Base-by-base conservation (phyloP, 2,888 invertebrate species). In the Onthophagus sagittarius region DNA sequence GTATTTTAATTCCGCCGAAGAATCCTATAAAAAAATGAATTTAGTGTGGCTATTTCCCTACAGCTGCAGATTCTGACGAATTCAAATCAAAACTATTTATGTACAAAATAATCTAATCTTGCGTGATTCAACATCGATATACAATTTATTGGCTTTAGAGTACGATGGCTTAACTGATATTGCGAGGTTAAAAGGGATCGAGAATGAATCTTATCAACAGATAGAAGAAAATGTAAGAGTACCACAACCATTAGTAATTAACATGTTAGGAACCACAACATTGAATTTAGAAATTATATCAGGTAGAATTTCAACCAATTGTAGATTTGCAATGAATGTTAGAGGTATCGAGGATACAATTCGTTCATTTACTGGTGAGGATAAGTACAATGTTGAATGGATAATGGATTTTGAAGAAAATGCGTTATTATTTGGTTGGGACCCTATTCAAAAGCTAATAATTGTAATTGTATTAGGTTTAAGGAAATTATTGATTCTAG, bases 381-480 rank as follows among this genome's bases (percentile, higher is more conserved):
- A 70, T 13, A 71, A 53, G 1, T 75, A 72, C 53, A 71, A 76
- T 5, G 63, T 77, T 33, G 71, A 75, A 11, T 76, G 76, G 76
- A 73, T 77, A 11, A 53, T 65, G 15, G 77, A 76, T 32, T 77
- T 76, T 23, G 77, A 76, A 70, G 76, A 77, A 13, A 70, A 71
- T 33, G 62, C 75, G 5, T 5, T 14, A 11, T 9, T 76, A 1
- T 70, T 75, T 62, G 70, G 64, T 53, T 77, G 75, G 75, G 71
- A 73, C 33, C 73, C 74, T 3, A 33, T 75, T 53, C 77, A 77
- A 14, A 76, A 69, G 14, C 69, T 75, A 31, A 71, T 77, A 15
- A 76, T 76, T 39, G 76, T 74, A n/a, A 77, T n/a, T n/a, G 63
- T 76, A 62, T 63, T 67, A 14, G 77, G 74, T 75, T 75, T n/a